A percentile compares a stretch with the other conserved stretches of the same genome.
Evolutionary conservation across 2,888 invertebrate species (phyloP).

Genomic region (Cheilosia variabilis): DNA sequence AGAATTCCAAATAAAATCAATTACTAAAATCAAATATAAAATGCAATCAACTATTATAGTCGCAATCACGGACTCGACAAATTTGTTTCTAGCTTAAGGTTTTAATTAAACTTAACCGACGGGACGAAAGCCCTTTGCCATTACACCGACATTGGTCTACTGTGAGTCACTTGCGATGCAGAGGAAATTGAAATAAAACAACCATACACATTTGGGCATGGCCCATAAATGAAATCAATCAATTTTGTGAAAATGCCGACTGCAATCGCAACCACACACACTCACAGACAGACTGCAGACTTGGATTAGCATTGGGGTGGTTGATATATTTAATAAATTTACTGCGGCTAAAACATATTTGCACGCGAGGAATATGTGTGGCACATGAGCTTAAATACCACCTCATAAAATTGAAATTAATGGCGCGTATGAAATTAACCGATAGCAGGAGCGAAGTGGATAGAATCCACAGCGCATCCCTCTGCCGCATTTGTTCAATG

Average conservation of each 20-base stretch:
- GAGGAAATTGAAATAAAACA: slow-evolving; percentile 67
- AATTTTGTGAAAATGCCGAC: slow-evolving; percentile 62
- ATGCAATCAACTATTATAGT: slow-evolving; percentile 46
- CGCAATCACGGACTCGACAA: slow-evolving; percentile 25
- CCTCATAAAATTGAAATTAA: slow-evolving; percentile 71
- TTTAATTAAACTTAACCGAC: slow-evolving; percentile 61
- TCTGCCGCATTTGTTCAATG: slow-evolving; percentile 30
- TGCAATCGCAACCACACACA: slow-evolving; percentile 66
- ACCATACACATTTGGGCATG: slow-evolving; percentile 36
- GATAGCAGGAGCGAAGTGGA: background rate
- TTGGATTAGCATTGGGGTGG: slow-evolving; percentile 38
- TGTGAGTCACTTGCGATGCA: background rate
- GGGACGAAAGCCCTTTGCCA: slow-evolving; percentile 3
- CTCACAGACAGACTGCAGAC: background rate
- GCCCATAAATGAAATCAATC: slow-evolving; percentile 74
- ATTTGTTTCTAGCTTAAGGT: slow-evolving; percentile 27
- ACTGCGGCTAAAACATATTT: slow-evolving; percentile 60
- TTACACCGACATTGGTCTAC: background rate
- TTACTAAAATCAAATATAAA: slow-evolving; percentile 70
- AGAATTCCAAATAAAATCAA: slow-evolving; percentile 27
- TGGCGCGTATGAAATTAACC: slow-evolving; percentile 34
- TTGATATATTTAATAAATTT: slow-evolving; percentile 44
- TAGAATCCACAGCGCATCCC: slow-evolving; percentile 31
- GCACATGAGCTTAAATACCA: slow-evolving; percentile 46
- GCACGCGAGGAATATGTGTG: slow-evolving; percentile 14